Base-by-base conservation (phyloP, 2,888 invertebrate genomes). In the Acronicta alni region DNA sequence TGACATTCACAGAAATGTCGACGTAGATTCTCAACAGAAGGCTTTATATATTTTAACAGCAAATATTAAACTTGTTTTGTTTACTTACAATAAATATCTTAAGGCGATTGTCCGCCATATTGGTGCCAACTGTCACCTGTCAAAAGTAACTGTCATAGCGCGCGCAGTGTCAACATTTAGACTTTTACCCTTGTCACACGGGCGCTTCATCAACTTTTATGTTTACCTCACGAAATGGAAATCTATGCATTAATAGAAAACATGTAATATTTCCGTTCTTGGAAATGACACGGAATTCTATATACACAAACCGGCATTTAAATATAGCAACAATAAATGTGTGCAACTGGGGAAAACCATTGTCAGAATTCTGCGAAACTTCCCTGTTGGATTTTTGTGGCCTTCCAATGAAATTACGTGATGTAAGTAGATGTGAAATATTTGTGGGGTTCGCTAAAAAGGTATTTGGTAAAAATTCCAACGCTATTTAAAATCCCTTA, bases 161-260 rank as follows among this genome's bases (percentile, higher is more conserved):
- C 71, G 41, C 45, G 23, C 55, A 55, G 53, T 74, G 81, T 78
- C 81, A 77, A 69, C 77, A 62, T 72, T 73, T 58, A 67, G 73
- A 77, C 57, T 78, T 75, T 63, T 74, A 83, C 82, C 83, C 84
- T 80, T 79, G 73, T 83, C 83, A 82, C 44, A 42, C 41, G 42
- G 55, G 16, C 38, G 49, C 61, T 64, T 72, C 57, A 58, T 59
- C 59, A 65, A 65, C 61, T 70, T 61, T 46, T 66, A 58, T 76
- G 74, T 80, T 79, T 80, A 78, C 72, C 74, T 65, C 70, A 70
- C 58, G 59, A 64, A 70, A 68, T 68, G 57, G 48, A 72, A 73
- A 77, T 70, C 49, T 58, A 46, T 52, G 58, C 23, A 45, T 48
- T 17, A 43, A 46, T 48, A 46, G 51, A 56, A 44, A 47, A 47